A percentile compares a stretch with the other conserved stretches of the same genome.
phyloP scores from a whole-genome alignment of 2,888 invertebrate genomes.

The Drymonia ruficornis region DNA sequence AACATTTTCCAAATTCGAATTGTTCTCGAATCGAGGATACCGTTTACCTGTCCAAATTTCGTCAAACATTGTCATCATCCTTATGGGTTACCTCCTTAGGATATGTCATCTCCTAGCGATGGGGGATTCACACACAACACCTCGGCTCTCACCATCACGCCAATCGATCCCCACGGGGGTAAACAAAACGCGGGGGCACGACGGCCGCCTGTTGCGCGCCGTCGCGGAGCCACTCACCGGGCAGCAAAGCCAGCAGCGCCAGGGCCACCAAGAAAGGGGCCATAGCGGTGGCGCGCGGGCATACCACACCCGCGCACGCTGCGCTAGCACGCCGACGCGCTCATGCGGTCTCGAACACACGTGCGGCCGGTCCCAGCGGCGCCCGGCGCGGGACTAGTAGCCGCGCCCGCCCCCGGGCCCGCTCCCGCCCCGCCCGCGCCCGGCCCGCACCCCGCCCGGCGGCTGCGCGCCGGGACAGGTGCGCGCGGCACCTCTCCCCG shows the following conservation, averaged over 20 bases:
- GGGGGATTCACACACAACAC: conserved; percentile 71
- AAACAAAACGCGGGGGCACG: conserved; percentile 70
- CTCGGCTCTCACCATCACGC: conserved; percentile 63
- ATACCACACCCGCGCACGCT: conserved; percentile 83
- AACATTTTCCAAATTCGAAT: conserved; percentile 12
- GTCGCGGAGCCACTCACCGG: conserved; percentile 71
- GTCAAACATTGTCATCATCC: conserved; percentile 31
- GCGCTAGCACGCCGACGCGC: conserved; percentile 81
- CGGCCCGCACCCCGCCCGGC: conserved; percentile 42
- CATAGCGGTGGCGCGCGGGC: conserved; percentile 82
- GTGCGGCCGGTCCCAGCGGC: conserved; percentile 75
- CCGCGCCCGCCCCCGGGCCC: conserved; percentile 58
- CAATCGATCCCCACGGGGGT: conserved; percentile 58
- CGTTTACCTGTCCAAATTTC: conserved; percentile 51
- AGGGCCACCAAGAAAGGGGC: conserved; percentile 76
- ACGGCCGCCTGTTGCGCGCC: conserved; percentile 74
- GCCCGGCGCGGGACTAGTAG: conserved; percentile 78
- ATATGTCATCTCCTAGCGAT: conserved; percentile 24
- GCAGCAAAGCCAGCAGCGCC: conserved; percentile 78
- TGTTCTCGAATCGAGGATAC: conserved; percentile 21
- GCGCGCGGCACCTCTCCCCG: conserved; percentile 51
- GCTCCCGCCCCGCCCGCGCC: conserved; percentile 38
- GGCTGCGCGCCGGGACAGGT: conserved; percentile 64
- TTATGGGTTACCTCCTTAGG: conserved; percentile 30
- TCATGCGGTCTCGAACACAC: conserved; percentile 69